These are phyloP conservation scores for Platycercus adscitus DNA, from an alignment of 2,113 vertebrate genomes.

Conservation along the genomic window DNA sequence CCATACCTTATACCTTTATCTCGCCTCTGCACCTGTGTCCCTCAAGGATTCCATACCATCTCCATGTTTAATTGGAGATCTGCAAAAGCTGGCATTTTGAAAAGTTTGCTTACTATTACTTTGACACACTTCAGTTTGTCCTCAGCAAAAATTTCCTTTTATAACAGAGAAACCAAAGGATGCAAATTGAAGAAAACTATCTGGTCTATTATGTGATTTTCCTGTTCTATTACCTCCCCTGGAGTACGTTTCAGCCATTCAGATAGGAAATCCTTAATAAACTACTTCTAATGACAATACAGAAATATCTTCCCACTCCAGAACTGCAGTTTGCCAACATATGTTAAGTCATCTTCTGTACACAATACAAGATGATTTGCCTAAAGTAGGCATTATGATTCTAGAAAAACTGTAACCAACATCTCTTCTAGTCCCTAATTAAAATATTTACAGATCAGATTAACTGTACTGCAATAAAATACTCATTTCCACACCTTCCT, in stretches of 20 bases:
- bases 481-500: neutral
- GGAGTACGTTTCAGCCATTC: neutral
- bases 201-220: neutral
- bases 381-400: neutral
- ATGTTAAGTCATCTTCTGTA: neutral
- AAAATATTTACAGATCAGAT: neutral
- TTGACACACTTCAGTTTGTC: neutral
- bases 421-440: neutral
- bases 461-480: neutral
- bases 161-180: neutral
- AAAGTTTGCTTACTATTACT: neutral
- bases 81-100: neutral
- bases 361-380: neutral
- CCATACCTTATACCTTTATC: neutral
- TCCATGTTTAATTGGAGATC: neutral
- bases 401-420: neutral
- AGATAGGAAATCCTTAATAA: neutral
- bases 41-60: neutral
- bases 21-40: neutral
- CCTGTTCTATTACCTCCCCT: neutral
- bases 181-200: neutral
- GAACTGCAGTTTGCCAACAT: neutral
- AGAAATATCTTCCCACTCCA: neutral
- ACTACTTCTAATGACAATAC: neutral
- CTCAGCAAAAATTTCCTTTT: neutral